A percentile compares a stretch with the other conserved stretches of the same genome.
Evolutionary conservation across 2,113 vertebrate species (phyloP).

Genomic region (Anser brachyrhynchus): DNA sequence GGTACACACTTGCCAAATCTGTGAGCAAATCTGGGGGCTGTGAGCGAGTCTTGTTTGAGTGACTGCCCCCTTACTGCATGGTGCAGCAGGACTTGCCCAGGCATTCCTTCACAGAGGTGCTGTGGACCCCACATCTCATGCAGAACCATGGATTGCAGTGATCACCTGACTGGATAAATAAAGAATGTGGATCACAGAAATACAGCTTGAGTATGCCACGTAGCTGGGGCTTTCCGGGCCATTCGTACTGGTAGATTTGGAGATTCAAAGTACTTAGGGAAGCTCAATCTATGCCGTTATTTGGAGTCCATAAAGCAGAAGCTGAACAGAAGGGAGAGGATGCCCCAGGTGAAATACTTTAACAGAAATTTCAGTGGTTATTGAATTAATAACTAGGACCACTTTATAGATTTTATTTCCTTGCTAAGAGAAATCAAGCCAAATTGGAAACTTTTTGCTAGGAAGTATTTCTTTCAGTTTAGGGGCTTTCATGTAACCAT

Average conservation of each 20-base stretch:
- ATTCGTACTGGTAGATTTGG: background rate
- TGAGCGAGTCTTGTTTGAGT: background rate
- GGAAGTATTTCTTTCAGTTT: background rate
- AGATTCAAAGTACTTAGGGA: background rate
- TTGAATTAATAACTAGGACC: background rate
- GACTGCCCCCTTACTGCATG: background rate
- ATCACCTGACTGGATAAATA: background rate
- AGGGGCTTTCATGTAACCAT: background rate
- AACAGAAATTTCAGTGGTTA: background rate
- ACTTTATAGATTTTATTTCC: background rate
- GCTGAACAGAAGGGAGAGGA: background rate
- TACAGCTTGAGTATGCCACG: background rate
- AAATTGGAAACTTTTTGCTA: background rate
- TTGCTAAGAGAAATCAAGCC: background rate
- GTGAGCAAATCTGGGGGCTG: background rate
- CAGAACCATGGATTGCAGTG: background rate
- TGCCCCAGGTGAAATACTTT: background rate
- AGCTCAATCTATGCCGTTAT: background rate
- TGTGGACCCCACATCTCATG: background rate
- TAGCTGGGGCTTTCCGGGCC: background rate
- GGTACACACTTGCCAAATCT: background rate
- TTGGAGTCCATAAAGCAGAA: background rate
- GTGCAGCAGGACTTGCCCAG: fast-evolving
- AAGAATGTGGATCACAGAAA: background rate
- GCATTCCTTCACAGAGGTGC: background rate